These are phyloP conservation scores for Lethrus apterus DNA, from an alignment of 1,140 invertebrate species.

Conservation along the genomic window DNA sequence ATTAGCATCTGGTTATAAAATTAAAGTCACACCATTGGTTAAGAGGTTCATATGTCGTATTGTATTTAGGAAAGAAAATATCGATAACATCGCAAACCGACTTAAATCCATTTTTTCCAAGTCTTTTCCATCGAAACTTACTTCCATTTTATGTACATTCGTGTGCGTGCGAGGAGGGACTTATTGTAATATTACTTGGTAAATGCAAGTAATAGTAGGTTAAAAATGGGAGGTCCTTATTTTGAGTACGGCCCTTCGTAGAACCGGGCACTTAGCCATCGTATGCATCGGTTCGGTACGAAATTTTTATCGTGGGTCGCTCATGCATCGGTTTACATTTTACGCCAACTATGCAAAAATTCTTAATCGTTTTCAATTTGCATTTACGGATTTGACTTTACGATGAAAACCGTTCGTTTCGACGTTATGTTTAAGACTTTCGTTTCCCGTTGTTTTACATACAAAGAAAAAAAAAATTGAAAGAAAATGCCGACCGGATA, in stretches of 20 bases:
- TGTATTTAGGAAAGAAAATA: conserved; percentile 9
- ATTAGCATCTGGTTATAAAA: conserved; percentile 12
- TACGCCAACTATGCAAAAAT: too few species aligned
- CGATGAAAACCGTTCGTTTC: too few species aligned
- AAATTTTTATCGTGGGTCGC: too few species aligned
- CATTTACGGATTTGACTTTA: too few species aligned
- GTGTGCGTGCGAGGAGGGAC: conserved; percentile 7
- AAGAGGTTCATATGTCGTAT: conserved; percentile 11
- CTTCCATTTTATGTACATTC: conserved; percentile 12
- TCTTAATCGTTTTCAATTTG: too few species aligned
- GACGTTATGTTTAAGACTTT: too few species aligned
- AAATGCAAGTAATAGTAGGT: conserved; percentile 11
- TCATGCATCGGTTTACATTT: too few species aligned
- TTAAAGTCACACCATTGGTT: conserved; percentile 11
- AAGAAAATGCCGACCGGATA: too few species aligned
- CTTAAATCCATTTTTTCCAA: conserved; percentile 10
- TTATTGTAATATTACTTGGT: conserved; percentile 12
- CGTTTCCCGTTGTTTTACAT: too few species aligned
- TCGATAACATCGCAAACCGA: neutral
- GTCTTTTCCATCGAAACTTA: conserved; percentile 1
- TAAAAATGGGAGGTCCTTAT: conserved; percentile 10
- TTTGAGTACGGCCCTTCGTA: conserved; percentile 12
- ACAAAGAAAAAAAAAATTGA: too few species aligned
- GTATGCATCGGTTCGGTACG: too few species aligned
- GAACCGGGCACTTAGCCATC: too few species aligned